These are phyloP conservation scores for Polypedilum vanderplanki DNA, from an alignment of 1,140 invertebrate species.

Conservation along the genomic window DNA sequence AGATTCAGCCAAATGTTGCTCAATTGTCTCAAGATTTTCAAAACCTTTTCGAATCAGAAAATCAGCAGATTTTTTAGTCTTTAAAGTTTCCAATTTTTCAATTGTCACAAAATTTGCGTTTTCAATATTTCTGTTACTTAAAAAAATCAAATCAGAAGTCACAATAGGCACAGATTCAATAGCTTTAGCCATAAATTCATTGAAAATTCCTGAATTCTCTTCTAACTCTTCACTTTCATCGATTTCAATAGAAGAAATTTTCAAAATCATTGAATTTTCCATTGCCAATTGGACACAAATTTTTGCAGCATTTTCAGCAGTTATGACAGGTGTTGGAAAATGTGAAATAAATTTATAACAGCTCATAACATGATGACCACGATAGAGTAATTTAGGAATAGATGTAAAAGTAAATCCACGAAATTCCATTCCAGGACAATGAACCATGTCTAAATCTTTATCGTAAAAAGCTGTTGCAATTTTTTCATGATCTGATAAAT, in stretches of 20 bases:
- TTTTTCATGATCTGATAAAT: neutral
- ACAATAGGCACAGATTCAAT: neutral
- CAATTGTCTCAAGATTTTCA: neutral
- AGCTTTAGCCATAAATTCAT: neutral
- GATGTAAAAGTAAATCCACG: constrained; percentile 66
- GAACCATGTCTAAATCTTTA: constrained; percentile 40
- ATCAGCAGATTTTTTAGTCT: neutral
- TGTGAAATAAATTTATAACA: constrained; percentile 66
- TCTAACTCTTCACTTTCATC: neutral
- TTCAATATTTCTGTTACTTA: neutral
- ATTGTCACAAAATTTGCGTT: neutral
- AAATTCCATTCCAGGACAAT: constrained; percentile 71
- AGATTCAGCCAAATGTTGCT: neutral
- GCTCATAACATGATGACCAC: constrained; percentile 57
- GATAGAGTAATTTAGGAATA: constrained; percentile 56
- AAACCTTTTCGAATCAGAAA: neutral
- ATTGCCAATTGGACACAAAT: neutral
- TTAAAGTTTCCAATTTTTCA: neutral
- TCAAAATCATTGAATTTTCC: neutral
- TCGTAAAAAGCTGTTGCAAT: neutral
- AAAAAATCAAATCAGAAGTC: neutral
- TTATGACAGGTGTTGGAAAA: constrained; percentile 44
- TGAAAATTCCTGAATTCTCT: neutral
- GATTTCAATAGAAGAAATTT: neutral
- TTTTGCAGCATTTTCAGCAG: constrained; percentile 34